phyloP scores from a whole-genome alignment of 2,888 invertebrate species.

The Ctenicera cuprea region DNA sequence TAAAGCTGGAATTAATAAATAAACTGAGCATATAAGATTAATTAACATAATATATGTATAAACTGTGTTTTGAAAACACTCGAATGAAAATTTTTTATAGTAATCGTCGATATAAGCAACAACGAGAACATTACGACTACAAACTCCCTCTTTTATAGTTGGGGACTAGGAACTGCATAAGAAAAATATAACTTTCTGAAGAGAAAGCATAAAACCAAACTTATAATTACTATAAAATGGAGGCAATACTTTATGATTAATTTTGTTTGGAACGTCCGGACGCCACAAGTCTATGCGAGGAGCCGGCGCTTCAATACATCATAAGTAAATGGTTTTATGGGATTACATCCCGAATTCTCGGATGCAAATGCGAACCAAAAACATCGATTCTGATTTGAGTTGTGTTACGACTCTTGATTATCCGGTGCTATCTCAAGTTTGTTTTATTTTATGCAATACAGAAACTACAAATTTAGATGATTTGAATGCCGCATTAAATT shows the following conservation, averaged over 20 bases:
- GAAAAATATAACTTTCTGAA: slow-evolving; percentile 42
- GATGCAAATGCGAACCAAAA: slow-evolving; percentile 64
- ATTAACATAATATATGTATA: too few relatives aligned
- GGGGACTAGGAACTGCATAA: slow-evolving; percentile 41
- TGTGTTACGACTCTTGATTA: slow-evolving; percentile 61
- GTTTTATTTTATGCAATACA: slow-evolving; percentile 53
- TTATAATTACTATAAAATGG: slow-evolving; percentile 61
- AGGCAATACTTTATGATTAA: slow-evolving; percentile 60
- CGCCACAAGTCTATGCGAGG: slow-evolving; percentile 59
- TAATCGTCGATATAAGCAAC: too few relatives aligned
- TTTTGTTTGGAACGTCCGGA: slow-evolving; percentile 58
- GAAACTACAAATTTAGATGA: slow-evolving; percentile 43
- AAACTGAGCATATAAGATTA: too few relatives aligned
- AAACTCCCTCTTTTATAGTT: too few relatives aligned
- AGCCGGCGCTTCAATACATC: slow-evolving; percentile 64
- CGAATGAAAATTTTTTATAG: too few relatives aligned
- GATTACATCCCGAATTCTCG: slow-evolving; percentile 60
- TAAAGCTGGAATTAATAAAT: too few relatives aligned
- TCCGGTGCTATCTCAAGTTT: slow-evolving; percentile 58
- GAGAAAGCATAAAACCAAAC: slow-evolving; percentile 58
- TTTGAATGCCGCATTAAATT: slow-evolving; percentile 46
- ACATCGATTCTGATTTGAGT: slow-evolving; percentile 62
- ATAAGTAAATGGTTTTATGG: slow-evolving; percentile 66
- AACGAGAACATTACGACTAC: too few relatives aligned
- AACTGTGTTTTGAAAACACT: too few relatives aligned